phyloP scores from a whole-genome alignment of 2,797 vertebrate genomes.

The Sebastes umbrosus region DNA sequence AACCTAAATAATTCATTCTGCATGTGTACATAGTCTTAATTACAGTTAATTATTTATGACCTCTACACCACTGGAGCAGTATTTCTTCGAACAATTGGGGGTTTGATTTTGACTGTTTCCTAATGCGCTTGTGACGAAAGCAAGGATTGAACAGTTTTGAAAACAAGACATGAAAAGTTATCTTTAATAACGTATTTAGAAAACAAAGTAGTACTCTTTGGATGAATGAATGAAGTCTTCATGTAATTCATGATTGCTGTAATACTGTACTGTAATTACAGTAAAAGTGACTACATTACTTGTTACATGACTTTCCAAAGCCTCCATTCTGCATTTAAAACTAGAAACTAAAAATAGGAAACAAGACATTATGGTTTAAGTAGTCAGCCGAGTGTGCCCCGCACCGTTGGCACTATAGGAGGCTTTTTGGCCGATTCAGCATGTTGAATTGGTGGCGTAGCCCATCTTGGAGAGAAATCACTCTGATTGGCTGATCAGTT shows the following conservation, averaged over 20 bases:
- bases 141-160: not conserved
- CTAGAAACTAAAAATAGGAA: not conserved
- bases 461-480: too few relatives aligned
- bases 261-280: not conserved
- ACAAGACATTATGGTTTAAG: not conserved
- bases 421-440: too few relatives aligned
- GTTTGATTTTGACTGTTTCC: slow-evolving; percentile 35
- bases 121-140: slow-evolving; percentile 5
- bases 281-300: not conserved
- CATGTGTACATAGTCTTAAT: slow-evolving; percentile 81
- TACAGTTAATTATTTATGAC: slow-evolving; percentile 78
- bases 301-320: not conserved
- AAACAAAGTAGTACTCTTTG: not conserved
- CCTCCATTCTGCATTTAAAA: too few relatives aligned
- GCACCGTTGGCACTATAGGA: too few relatives aligned
- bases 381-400: not conserved
- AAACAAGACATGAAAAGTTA: not conserved
- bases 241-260: not conserved
- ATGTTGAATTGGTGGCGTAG: not conserved
- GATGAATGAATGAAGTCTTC: not conserved
- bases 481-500: too few relatives aligned
- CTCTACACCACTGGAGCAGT: slow-evolving; percentile 52
- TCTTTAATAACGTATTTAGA: not conserved
- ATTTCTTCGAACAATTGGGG: slow-evolving; percentile 52
- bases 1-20: slow-evolving; percentile 77